Conservation (phyloP, 2,113 vertebrate genomes). For the Anoura caudifer region DNA sequence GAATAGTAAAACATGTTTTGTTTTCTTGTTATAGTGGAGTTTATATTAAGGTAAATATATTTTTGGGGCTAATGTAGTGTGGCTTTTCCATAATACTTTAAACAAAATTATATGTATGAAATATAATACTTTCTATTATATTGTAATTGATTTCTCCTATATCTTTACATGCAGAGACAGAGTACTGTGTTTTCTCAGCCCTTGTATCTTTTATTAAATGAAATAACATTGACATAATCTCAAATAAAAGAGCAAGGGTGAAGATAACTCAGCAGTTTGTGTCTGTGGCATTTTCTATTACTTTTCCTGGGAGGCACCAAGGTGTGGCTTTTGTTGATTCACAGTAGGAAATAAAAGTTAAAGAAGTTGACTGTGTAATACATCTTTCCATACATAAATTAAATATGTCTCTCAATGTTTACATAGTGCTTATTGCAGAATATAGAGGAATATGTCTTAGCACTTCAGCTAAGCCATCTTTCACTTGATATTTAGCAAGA, state of each 20-base stretch:
- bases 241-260: constrained; percentile 62
- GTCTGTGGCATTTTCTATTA: constrained; percentile 51
- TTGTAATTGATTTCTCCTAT: constrained; percentile 61
- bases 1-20: not conserved
- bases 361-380: constrained; percentile 72
- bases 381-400: constrained; percentile 73
- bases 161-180: constrained; percentile 36
- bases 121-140: constrained; percentile 45
- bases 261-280: constrained; percentile 57
- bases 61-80: constrained; percentile 28
- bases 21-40: not conserved
- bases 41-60: constrained; percentile 45
- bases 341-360: constrained; percentile 60
- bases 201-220: constrained; percentile 56
- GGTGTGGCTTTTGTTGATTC: constrained; percentile 25
- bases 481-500: constrained; percentile 63
- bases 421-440: constrained; percentile 44
- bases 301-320: constrained; percentile 45
- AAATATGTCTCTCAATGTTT: constrained; percentile 63
- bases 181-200: constrained; percentile 43
- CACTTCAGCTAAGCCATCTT: constrained; percentile 53
- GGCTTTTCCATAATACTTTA: constrained; percentile 37
- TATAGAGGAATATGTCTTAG: constrained; percentile 46
- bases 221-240: constrained; percentile 64
- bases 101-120: constrained; percentile 49